Base-by-base conservation (phyloP, 2,797 vertebrate genomes). In the Leptatherina wallacei region DNA sequence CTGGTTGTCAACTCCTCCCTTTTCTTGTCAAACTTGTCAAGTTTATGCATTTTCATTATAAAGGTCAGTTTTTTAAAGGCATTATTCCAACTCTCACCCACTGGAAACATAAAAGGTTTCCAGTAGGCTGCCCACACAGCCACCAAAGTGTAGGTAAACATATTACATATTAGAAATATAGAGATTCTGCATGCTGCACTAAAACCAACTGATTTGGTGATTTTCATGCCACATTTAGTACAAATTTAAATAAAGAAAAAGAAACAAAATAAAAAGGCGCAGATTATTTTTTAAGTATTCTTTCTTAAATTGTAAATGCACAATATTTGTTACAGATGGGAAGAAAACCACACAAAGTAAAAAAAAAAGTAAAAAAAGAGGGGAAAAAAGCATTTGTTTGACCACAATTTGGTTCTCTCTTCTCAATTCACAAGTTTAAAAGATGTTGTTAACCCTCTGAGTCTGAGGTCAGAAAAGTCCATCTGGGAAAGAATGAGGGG, bases 401-500 rank as follows among this genome's bases (percentile, higher is more conserved):
- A 49, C 6, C n/a, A n/a, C 35, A 44, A 24, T 73, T 49, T 69
- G 69, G 58, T 44, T 54, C 58, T 56, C 18, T 13, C 33, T 51
- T 67, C 56, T 71, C 77, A 67, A 54, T 75, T 42, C 69, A 68
- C 51, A 55, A 79, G 73, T 75, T 81, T 22, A 73, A 63, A 69
- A 77, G 81, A 87, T 79, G 84, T 69, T 75, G 82, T 90, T 90
- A 91, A 85, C 86, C 87, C 49, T 52, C 7, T 14, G 61, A 58
- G 79, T 77, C 62, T 49, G 74, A 77, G 82, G 86, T 88, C 79
- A 85, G 1, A 66, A 49, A n/a, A 44, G 71, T 77, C 65, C 73
- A 75, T 87, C 85, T 83, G 61, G 64, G 35, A 75, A 60, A 69
- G 68, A 78, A 77, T 87, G 65, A 58, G 35, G 56, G 54, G 59